Evolutionary conservation across 1,140 invertebrate species (phyloP).

Genomic region (Apis dorsata): DNA sequence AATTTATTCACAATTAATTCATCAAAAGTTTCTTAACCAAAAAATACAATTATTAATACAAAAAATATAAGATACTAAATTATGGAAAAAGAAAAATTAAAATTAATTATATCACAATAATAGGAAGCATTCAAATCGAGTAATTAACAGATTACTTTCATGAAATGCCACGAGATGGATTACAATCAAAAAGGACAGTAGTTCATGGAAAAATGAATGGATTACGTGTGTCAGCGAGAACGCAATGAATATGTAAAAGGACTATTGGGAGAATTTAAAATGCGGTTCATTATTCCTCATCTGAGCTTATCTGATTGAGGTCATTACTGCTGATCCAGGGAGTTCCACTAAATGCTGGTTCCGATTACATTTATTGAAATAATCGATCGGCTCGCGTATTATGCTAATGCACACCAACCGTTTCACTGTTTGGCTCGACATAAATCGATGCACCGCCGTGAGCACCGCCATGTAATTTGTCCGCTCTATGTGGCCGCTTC

Average conservation of each 20-base stretch:
- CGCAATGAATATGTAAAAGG: slow-evolving; percentile 43
- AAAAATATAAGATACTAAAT: too few relatives aligned
- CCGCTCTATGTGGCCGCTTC: not conserved
- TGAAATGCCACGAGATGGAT: too few relatives aligned
- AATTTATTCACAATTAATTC: too few relatives aligned
- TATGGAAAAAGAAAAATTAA: too few relatives aligned
- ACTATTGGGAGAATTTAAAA: slow-evolving; percentile 16
- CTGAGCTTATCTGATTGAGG: slow-evolving; percentile 5
- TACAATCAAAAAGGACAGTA: too few relatives aligned
- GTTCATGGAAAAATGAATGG: slow-evolving; percentile 24
- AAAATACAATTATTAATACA: too few relatives aligned
- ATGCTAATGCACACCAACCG: slow-evolving; percentile 32
- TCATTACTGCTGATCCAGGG: slow-evolving; percentile 34
- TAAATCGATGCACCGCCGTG: slow-evolving; percentile 27
- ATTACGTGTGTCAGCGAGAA: not conserved
- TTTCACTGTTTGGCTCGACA: slow-evolving; percentile 17
- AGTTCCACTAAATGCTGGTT: slow-evolving; percentile 45
- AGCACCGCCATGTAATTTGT: slow-evolving; percentile 41
- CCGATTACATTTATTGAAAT: slow-evolving; percentile 60
- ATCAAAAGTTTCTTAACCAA: too few relatives aligned
- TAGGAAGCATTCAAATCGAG: too few relatives aligned
- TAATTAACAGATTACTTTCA: too few relatives aligned
- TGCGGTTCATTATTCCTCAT: slow-evolving; percentile 29
- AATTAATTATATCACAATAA: too few relatives aligned
- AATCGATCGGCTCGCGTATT: slow-evolving; percentile 49